These are phyloP conservation scores for Gouania willdenowi DNA, from an alignment of 2,797 vertebrate species.

Conservation along the genomic window DNA sequence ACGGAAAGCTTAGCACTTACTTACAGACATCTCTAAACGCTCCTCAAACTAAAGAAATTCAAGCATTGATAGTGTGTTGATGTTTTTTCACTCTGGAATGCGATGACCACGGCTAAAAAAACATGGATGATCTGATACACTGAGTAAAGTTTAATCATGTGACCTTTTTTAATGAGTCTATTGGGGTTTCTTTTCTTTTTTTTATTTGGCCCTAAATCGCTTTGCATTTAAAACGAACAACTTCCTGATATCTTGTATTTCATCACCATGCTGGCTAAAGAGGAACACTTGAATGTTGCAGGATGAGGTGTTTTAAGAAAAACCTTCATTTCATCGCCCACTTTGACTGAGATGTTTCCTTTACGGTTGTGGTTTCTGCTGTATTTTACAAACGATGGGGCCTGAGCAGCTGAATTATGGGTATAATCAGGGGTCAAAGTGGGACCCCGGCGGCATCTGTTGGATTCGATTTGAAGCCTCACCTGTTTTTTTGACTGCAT, in stretches of 20 bases:
- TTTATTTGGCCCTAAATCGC: constrained; percentile 23
- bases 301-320: constrained; percentile 34
- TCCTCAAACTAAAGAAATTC: constrained; percentile 21
- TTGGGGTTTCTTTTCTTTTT: constrained; percentile 15
- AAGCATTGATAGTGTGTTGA: constrained; percentile 32
- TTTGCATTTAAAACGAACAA: constrained; percentile 62
- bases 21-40: constrained; percentile 22
- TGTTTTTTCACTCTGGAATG: constrained; percentile 45
- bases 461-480: constrained; percentile 46
- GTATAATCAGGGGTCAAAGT: constrained; percentile 18
- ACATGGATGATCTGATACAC: constrained; percentile 29
- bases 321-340: constrained; percentile 21
- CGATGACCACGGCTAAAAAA: too few relatives aligned
- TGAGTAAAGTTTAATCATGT: constrained; percentile 19
- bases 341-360: constrained; percentile 25
- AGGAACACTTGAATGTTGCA: constrained; percentile 63
- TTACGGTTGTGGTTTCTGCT: constrained; percentile 35
- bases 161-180: constrained; percentile 22
- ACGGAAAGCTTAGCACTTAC: constrained; percentile 50
- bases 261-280: constrained; percentile 64
- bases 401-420: constrained; percentile 13
- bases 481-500: constrained; percentile 61
- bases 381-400: constrained; percentile 36
- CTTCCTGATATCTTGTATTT: too few relatives aligned
- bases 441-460: constrained; percentile 16